phyloP scores from a whole-genome alignment of 1,140 invertebrate species.

The Eumaeus atala region DNA sequence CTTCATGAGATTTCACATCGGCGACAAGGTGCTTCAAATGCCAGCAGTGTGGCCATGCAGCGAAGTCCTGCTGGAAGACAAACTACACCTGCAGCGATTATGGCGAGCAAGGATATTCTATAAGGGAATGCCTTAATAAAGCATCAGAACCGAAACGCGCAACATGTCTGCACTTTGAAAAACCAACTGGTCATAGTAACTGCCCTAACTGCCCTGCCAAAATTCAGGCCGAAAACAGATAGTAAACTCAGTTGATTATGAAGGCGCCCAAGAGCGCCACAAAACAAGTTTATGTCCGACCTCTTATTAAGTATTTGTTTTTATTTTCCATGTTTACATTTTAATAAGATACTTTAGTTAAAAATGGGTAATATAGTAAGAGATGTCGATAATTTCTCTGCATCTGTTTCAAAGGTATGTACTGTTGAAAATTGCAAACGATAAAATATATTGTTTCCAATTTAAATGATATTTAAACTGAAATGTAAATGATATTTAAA shows the following conservation, averaged over 20 bases:
- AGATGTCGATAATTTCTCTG: neutral
- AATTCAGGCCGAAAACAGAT: constrained; percentile 5
- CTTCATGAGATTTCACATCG: neutral
- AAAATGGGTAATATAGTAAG: neutral
- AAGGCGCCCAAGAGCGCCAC: constrained; percentile 14
- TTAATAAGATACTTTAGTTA: no score
- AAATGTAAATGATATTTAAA: no score
- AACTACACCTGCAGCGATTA: neutral
- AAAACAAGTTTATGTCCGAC: neutral
- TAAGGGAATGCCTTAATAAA: neutral
- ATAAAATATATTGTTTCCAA: no score
- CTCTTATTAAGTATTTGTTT: no score
- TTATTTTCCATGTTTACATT: no score
- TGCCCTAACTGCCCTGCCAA: no score
- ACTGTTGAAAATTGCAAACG: neutral
- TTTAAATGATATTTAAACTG: no score
- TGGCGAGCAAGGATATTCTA: neutral
- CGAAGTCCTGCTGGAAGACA: neutral
- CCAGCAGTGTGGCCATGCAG: constrained; percentile 5
- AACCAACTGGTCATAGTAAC: constrained; percentile 4
- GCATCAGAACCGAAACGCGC: constrained; percentile 7
- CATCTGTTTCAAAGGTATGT: neutral
- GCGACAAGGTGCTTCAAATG: constrained; percentile 1
- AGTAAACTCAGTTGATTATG: constrained; percentile 14
- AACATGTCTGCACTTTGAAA: constrained; percentile 14